Base-by-base conservation (phyloP, 2,113 vertebrate species). In the Vulpes vulpes region DNA sequence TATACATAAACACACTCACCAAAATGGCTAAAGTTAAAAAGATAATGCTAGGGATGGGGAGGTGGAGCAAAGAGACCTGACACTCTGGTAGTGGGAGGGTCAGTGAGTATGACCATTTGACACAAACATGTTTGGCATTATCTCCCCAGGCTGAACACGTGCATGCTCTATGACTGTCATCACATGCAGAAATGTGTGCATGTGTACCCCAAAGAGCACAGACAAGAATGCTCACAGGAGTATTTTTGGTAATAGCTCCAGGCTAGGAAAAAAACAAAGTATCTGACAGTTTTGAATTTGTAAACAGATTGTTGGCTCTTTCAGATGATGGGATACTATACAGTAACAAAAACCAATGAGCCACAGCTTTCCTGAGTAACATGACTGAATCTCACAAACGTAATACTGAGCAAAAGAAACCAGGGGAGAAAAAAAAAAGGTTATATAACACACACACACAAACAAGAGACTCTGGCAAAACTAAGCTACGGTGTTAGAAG, bases 331-430 rank as follows among this genome's bases (percentile, higher is more conserved):
- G 59, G 35, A 87, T 81, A 62, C 10, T 79, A 55, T 32, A 38
- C 7, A 55, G 25, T 57, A 62, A 8, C 12, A 80, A 79, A 53
- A 62, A 84, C 38, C 8, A 79, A 88, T 14, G 8, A 88, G 53
- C n/a, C 84, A 17, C 20, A 81, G 78, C 59, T 85, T 93, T 92
- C 91, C 35, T 81, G n/a, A 95, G 25, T 20, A 91, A 79, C 16
- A 38, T 3, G 27, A 12, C 86, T 88, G 71, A 89, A 89, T 91
- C 27, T 84, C 49, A 71, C 32, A 96, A 85, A 62, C 6, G 43
- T 17, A 62, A 82, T 57, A 81, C 32, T 38, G 65, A 76, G 53
- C 65, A 53, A 76, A 73, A 94, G 57, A 86, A 83, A 35, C 20
- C 53, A 83, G 55, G 20, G 35, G 7, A 43, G 43, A 7, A 43